phyloP scores from a whole-genome alignment of 2,113 vertebrate species.

The Pteropus alecto region DNA sequence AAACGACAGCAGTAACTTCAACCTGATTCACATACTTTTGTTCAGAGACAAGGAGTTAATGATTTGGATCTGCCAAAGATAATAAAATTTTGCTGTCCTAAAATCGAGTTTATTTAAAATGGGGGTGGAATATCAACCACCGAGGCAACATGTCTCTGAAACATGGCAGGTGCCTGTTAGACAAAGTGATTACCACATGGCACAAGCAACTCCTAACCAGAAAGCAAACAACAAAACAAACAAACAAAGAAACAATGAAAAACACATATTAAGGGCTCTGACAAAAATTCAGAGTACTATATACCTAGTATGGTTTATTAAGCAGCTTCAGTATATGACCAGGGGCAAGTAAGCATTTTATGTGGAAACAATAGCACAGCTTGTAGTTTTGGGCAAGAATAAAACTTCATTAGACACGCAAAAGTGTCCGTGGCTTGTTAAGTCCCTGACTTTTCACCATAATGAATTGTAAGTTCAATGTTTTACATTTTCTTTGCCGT shows the following conservation, averaged over 20 bases:
- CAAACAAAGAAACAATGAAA: not conserved
- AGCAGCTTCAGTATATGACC: not conserved
- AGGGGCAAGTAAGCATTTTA: not conserved
- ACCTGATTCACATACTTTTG: not conserved
- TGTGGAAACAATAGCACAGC: not conserved
- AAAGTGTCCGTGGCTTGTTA: not conserved
- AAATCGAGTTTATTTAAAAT: not conserved
- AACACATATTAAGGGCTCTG: not conserved
- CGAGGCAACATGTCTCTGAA: not conserved
- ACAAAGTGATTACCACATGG: not conserved
- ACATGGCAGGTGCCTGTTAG: not conserved
- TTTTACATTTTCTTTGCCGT: not conserved
- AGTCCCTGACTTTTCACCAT: not conserved
- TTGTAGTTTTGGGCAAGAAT: not conserved
- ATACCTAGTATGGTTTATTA: not conserved
- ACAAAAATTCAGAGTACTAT: not conserved
- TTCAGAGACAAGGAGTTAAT: not conserved
- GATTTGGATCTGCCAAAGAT: not conserved
- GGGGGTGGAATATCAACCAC: not conserved
- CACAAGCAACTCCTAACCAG: not conserved
- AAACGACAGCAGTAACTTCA: not conserved
- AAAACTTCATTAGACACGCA: not conserved
- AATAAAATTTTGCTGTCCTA: not conserved
- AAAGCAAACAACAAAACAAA: not conserved
- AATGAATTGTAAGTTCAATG: not conserved